Conservation (phyloP, 2,888 invertebrate genomes). For the Caenorhabditis sulstoni region DNA sequence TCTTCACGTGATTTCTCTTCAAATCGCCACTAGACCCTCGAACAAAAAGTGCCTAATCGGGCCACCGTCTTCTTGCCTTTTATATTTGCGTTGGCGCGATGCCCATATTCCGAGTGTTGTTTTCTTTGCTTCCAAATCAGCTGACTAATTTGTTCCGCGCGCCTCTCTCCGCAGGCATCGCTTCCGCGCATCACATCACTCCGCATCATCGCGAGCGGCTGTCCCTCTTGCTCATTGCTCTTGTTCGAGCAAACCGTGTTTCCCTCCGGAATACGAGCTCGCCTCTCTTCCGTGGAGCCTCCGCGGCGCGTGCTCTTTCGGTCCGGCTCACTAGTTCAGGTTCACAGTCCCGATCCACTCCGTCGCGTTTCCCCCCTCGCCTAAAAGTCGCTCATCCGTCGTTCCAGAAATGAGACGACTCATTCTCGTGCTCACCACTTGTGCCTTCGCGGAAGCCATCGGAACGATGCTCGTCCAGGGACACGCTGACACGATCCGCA, state of each 20-base stretch:
- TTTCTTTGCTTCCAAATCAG: conserved; percentile 38
- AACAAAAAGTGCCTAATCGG: conserved; percentile 45
- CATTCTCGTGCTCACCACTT: conserved; percentile 58
- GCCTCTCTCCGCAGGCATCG: conserved; percentile 28
- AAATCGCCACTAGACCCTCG: conserved; percentile 23
- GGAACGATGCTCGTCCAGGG: conserved; percentile 67
- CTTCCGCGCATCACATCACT: conserved; percentile 49
- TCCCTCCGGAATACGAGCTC: conserved; percentile 19
- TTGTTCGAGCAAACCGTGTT: conserved; percentile 13
- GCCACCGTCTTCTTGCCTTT: conserved; percentile 2
- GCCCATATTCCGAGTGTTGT: conserved; percentile 52
- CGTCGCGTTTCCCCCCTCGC: background rate
- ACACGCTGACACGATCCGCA: conserved; percentile 62
- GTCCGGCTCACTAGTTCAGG: conserved; percentile 42
- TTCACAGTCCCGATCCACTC: conserved; percentile 29
- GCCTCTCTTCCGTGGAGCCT: conserved; percentile 37
- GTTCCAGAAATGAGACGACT: conserved; percentile 49
- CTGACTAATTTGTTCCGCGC: conserved; percentile 33
- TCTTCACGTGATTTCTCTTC: conserved; percentile 43
- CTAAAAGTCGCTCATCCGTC: background rate
- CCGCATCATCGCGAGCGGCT: no score
- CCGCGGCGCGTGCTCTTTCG: conserved; percentile 51
- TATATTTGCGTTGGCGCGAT: conserved; percentile 57
- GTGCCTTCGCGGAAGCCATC: conserved; percentile 56
- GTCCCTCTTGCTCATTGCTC: background rate